Base-by-base conservation (phyloP, 2,888 invertebrate genomes). In the Vanessa cardui region DNA sequence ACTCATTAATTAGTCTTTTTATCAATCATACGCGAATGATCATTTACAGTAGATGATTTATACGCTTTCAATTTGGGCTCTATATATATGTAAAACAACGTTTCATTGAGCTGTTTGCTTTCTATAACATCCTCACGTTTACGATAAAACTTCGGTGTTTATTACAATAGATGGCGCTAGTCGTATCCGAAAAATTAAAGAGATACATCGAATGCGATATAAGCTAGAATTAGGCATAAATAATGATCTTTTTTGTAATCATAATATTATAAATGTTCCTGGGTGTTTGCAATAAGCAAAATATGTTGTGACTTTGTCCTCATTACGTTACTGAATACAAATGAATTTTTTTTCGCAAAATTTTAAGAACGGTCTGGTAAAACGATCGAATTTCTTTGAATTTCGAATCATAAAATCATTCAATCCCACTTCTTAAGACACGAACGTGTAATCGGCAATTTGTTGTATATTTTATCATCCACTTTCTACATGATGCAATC, bases 401-500 rank as follows among this genome's bases (percentile, higher is more conserved):
- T 58, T 49, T 58, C n/a, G 62, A 58, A 58, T 47, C 46, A 45
- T 45, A 39, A 16, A 47, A 8, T 20, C 56, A 7, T 9, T 33
- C n/a, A 15, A 8, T 31, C 6, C 56, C 54, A 9, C 59, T 60
- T 44, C 49, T 47, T 54, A 26, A 44, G 21, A 67, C 33, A 39
- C 58, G 56, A 67, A 73, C 68, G 60, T 68, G 69, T 70, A 70
- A 68, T 69, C 52, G 64, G 60, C 58, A 58, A 74, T 75, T 71
- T 66, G 71, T 69, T 70, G 69, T 59, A 59, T 62, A 64, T 50
- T 64, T 68, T 54, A 68, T 64, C 74, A 72, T 68, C 69, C 50
- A 72, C 75, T 79, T 79, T 78, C 79, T 75, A 77, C 58, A 70
- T 80, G 77, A 78, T 70, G 77, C 73, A 80, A 78, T 62, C 66